Base-by-base conservation (phyloP, 2,888 invertebrate genomes). In the Chelonus formosanus region DNA sequence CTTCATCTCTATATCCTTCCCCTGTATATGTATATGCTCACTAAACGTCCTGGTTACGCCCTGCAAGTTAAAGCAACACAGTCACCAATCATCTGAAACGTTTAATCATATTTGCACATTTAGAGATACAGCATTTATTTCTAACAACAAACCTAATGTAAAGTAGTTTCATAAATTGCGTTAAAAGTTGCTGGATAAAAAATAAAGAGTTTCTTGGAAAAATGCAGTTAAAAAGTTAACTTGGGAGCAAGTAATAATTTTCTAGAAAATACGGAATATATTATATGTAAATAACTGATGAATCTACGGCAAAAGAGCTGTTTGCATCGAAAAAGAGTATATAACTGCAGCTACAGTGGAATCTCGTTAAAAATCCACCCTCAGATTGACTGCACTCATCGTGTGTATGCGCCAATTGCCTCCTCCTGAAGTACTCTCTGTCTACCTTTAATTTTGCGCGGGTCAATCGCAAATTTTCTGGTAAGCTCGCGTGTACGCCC, bases 381-480 rank as follows among this genome's bases (percentile, higher is more conserved):
- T 68, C 65, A 34, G 43, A 57, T 59, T 8, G 45, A 32, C 64
- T 52, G 40, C 54, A 44, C 63, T 55, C 63, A 63, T 54, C 65
- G 65, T 60, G 65, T 63, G 63, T 61, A 59, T 59, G 65, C 55
- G 32, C 57, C 56, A 44, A 32, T 52, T 55, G 47, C 47, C 63
- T 40, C 63, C 60, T 54, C 48, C 63, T 66, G 36, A 45, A 32
- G 45, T 50, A 61, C 64, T 60, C 54, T 45, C 56, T 56, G 64
- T 66, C 56, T 66, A 60, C 66, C 66, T 58, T 61, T 61, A 67
- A 67, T 63, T 67, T 60, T 67, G 61, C 67, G 67, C 77, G 79
- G 82, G 82, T 83, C 81, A 82, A 83, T 83, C 80, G 81, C 78
- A 81, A 82, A 81, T 83, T 82, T 83, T 80, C 81, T 82, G 77